Evolutionary conservation across 2,888 invertebrate species (phyloP), one percentile per base, ranked within the genome.

Genomic region (Cheilosia impressa): DNA sequence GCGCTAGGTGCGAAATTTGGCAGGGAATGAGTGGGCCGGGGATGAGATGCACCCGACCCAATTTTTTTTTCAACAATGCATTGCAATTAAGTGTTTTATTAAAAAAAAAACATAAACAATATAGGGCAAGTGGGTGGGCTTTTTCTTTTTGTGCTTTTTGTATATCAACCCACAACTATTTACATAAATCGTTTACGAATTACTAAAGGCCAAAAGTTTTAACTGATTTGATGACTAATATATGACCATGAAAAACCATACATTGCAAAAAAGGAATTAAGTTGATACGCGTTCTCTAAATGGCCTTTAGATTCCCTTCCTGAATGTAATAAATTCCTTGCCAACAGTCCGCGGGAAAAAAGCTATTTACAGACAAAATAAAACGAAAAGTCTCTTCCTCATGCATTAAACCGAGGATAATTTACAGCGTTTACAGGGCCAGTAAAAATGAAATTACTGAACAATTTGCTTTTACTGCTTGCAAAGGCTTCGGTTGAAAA

Each of bases 401-500:
- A 45, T 68, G 75, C 41, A 75, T 41, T 55, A 62, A 75, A 69
- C 63, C 17, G 75, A 62, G 68, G 45, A 68, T 75, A 75, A 81
- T 69, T 81, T 52, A 81, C 53, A 80, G 52, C 60, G 52, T 75
- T 81, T 52, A 63, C 60, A 52, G 52, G 34, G 75, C 22, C 68
- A 63, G 55, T 45, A 27, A 34, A 68, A 60, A 72, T 60, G 43
- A 65, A 50, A 19, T 10, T 52, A 65, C 43, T 58, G 34, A 53
- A 66, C 62, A 80, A 80, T 80, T 80, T 75, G 68, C 55, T 47
- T 63, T 69, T 69, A 69, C 52, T 57, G 57, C 52, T 60, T 73
- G 68, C 58, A 65, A 60, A 60, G 38, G 52, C 65, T 50, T 9
- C 43, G n/a, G 10, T 27, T 47, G 58, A 13, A 34, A 17, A 19